Conservation (phyloP, 2,888 invertebrate genomes). For the Choristoneura rosaceana region DNA sequence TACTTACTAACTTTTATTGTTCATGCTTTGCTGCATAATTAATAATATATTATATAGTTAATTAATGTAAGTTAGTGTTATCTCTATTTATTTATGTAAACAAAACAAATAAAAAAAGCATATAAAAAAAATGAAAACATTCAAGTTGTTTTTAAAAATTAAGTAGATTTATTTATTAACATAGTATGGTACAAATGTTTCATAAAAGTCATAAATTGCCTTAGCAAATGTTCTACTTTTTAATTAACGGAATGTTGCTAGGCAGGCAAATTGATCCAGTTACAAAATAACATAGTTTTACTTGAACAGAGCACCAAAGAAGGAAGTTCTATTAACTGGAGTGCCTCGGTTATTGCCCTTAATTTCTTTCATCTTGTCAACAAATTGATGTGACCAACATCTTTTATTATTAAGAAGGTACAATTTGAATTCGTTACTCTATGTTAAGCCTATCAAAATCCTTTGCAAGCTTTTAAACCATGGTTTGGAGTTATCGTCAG, state of each 20-base stretch:
- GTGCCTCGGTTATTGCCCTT: constrained; percentile 75
- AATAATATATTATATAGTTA: no score
- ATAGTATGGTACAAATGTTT: neutral
- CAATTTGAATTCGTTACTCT: constrained; percentile 30
- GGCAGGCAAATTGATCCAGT: neutral
- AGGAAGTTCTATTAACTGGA: constrained; percentile 81
- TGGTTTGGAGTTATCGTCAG: no score
- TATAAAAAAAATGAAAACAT: no score
- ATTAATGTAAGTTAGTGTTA: no score
- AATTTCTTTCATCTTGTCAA: constrained; percentile 58
- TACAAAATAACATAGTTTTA: constrained; percentile 11
- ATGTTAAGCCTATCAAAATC: constrained; percentile 6
- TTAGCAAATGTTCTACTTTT: neutral
- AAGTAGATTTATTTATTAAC: no score
- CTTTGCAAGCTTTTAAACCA: neutral
- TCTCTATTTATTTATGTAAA: no score
- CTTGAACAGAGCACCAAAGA: constrained; percentile 61
- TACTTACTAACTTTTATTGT: no score
- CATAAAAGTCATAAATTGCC: neutral
- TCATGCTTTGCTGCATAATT: no score
- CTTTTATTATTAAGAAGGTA: neutral
- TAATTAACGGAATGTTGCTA: neutral
- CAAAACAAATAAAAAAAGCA: no score
- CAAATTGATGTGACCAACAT: constrained; percentile 33
- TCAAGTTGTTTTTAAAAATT: no score